A percentile compares a stretch with the other conserved stretches of the same genome.
Evolutionary conservation across 2,113 vertebrate species (phyloP).

Genomic region (Muntiacus reevesi): DNA sequence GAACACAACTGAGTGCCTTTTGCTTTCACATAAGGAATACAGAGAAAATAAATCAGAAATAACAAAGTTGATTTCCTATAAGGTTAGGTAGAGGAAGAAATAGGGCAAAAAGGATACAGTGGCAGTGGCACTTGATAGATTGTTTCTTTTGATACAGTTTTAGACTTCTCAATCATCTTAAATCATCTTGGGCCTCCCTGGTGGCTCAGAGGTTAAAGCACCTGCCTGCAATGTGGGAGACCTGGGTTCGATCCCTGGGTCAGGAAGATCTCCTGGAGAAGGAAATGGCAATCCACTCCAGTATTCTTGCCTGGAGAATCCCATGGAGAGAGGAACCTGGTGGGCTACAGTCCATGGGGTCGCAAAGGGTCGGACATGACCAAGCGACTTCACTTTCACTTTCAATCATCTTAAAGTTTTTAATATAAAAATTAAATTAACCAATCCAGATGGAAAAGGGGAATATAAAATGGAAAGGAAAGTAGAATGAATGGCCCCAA

Average conservation of each 20-base stretch:
- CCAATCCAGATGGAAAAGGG: background rate
- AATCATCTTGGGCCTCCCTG: too few relatives aligned
- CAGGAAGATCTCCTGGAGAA: too few relatives aligned
- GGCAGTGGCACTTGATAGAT: background rate
- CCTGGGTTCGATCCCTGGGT: too few relatives aligned
- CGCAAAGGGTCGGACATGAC: too few relatives aligned
- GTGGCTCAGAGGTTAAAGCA: too few relatives aligned
- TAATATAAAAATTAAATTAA: slow-evolving; percentile 24
- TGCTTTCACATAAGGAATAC: background rate
- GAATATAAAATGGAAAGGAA: background rate
- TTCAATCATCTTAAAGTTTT: background rate
- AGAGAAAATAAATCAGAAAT: background rate
- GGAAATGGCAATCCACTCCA: too few relatives aligned
- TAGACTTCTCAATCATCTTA: background rate
- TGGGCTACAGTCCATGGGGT: too few relatives aligned
- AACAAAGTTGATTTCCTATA: background rate
- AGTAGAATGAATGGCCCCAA: background rate
- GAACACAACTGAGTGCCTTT: background rate
- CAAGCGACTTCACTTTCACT: too few relatives aligned
- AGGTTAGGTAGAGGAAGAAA: background rate
- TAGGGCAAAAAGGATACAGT: background rate
- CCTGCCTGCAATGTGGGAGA: too few relatives aligned
- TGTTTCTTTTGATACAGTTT: background rate
- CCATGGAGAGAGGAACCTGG: too few relatives aligned
- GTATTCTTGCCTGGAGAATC: too few relatives aligned